A percentile compares a stretch with the other conserved stretches of the same genome.
Evolutionary conservation across 1,140 invertebrate species (phyloP).

Genomic region (Hypothenemus hampei): DNA sequence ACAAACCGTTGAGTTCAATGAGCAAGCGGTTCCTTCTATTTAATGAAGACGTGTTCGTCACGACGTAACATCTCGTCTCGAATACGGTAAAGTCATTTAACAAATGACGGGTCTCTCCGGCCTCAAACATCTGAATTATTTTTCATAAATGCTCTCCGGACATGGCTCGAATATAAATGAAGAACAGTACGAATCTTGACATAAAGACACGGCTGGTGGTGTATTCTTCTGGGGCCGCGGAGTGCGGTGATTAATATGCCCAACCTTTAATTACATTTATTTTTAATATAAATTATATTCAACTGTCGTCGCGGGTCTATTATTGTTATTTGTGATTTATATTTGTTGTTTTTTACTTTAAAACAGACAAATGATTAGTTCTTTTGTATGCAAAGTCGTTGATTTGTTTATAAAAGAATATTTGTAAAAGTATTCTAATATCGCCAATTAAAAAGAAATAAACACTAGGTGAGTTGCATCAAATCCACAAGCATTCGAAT

Average conservation of each 20-base stretch:
- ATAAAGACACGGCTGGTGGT: slow-evolving; percentile 15
- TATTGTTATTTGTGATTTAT: no score
- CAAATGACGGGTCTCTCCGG: slow-evolving; percentile 9
- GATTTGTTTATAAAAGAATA: no score
- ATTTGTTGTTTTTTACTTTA: no score
- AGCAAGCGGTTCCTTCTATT: slow-evolving; percentile 5
- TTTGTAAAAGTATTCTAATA: no score
- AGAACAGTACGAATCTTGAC: slow-evolving; percentile 13
- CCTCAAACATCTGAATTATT: slow-evolving; percentile 16
- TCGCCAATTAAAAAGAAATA: no score
- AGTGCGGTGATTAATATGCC: slow-evolving; percentile 8
- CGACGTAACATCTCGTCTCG: slow-evolving; percentile 11
- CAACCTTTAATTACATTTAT: slow-evolving; percentile 10
- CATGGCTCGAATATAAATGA: slow-evolving; percentile 13
- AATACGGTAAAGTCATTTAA: slow-evolving; percentile 14
- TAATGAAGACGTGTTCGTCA: slow-evolving; percentile 17
- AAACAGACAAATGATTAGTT: no score
- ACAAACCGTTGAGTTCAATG: slow-evolving; percentile 9
- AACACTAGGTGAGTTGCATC: no score
- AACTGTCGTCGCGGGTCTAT: slow-evolving; percentile 11
- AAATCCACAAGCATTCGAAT: no score
- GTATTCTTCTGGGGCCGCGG: slow-evolving; percentile 4
- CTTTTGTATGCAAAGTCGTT: no score
- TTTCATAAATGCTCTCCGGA: slow-evolving; percentile 14
- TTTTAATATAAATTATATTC: slow-evolving; percentile 11